Conservation (phyloP, 2,797 vertebrate genomes). For the Cossypha polioptera region DNA sequence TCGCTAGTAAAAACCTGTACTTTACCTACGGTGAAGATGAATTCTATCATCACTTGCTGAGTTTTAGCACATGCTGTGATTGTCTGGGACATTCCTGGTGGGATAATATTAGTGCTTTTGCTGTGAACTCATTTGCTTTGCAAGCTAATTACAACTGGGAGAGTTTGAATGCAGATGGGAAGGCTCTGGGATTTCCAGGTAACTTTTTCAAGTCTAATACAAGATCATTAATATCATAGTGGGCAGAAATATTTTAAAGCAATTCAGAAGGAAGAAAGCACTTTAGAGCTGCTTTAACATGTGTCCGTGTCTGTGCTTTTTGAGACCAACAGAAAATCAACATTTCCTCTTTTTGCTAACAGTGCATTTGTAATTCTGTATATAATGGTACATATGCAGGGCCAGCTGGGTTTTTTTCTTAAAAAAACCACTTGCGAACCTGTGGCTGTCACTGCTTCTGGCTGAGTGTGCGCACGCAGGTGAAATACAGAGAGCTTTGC, state of each 20-base stretch:
- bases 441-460: neutral
- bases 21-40: neutral
- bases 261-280: neutral
- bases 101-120: neutral
- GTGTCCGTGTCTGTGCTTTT: neutral
- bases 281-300: neutral
- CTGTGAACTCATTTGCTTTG: neutral
- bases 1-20: neutral
- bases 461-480: rapidly evolving
- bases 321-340: neutral
- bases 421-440: neutral
- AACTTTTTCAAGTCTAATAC: neutral
- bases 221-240: neutral
- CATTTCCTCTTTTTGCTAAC: neutral
- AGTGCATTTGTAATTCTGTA: neutral
- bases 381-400: neutral
- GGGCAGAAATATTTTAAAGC: neutral
- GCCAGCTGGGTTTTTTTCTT: neutral
- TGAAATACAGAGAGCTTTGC: neutral
- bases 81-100: neutral
- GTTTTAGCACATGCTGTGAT: neutral
- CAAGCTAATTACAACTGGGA: neutral
- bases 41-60: neutral
- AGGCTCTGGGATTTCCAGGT: neutral
- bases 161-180: neutral